Evolutionary conservation across 1,140 invertebrate genomes (phyloP).

Genomic region (Meloidogyne floridensis): DNA sequence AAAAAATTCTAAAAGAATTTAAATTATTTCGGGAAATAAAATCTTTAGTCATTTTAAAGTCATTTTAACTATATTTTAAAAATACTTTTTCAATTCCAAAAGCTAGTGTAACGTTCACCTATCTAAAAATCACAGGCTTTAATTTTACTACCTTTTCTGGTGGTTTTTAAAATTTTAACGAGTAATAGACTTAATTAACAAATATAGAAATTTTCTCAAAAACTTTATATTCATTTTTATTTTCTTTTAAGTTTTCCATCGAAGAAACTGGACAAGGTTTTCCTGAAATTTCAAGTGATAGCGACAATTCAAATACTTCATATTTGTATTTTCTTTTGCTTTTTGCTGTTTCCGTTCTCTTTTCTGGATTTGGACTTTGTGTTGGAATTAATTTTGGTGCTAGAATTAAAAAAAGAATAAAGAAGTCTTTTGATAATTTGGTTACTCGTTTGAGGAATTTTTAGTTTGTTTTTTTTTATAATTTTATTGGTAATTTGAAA

Average conservation of each 20-base stretch:
- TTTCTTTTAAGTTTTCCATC: conserved; percentile 21
- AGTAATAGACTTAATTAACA: no score
- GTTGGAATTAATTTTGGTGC: conserved; percentile 49
- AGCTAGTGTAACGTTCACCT: no score
- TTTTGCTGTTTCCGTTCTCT: conserved; percentile 40
- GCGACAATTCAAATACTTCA: not conserved
- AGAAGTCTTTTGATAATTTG: conserved; percentile 33
- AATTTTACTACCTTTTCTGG: no score
- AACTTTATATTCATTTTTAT: no score
- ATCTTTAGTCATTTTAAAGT: no score
- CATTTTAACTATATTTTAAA: no score
- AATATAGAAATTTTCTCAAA: no score
- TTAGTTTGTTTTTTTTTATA: not conserved
- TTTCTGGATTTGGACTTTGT: conserved; percentile 46
- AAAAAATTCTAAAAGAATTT: no score
- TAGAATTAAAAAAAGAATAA: not conserved
- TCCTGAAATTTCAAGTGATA: not conserved
- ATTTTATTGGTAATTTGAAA: not conserved
- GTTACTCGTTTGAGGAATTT: conserved; percentile 17
- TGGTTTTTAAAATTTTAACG: no score
- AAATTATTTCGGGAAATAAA: no score
- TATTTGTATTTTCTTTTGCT: conserved; percentile 44
- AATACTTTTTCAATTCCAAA: no score
- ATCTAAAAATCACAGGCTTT: no score
- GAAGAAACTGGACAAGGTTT: not conserved